Evolutionary conservation across 1,140 invertebrate genomes (phyloP).

Genomic region (Pseudoatta argentina): DNA sequence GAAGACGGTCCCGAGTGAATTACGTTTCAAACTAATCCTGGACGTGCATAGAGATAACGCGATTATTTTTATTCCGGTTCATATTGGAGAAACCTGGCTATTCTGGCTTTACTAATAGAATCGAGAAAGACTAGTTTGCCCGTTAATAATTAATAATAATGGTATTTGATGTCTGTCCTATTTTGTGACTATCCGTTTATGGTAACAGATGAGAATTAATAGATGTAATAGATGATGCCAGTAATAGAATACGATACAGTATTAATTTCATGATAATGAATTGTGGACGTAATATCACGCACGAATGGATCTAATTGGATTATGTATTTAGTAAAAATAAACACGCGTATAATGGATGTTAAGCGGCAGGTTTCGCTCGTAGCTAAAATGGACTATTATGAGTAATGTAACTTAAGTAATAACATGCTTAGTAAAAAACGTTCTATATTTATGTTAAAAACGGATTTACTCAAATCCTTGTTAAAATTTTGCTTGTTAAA

Average conservation of each 20-base stretch:
- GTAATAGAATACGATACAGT: constrained; percentile 54
- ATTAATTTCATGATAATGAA: constrained; percentile 60
- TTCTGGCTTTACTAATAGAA: not conserved
- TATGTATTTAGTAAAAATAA: constrained; percentile 62
- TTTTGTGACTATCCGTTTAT: constrained; percentile 19
- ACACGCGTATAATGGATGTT: constrained; percentile 37
- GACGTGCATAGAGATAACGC: constrained; percentile 40
- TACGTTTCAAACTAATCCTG: constrained; percentile 53
- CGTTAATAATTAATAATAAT: constrained; percentile 1
- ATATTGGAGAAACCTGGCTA: too few relatives aligned
- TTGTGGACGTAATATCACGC: constrained; percentile 45
- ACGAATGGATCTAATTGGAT: constrained; percentile 51
- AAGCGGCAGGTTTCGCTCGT: constrained; percentile 17
- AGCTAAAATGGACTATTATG: constrained; percentile 20
- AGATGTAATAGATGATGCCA: constrained; percentile 42
- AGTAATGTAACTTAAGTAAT: constrained; percentile 40
- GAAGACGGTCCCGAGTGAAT: constrained; percentile 61
- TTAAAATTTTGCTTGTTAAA: too few relatives aligned
- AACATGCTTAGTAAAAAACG: not conserved
- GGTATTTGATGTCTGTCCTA: not conserved
- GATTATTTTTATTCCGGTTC: constrained; percentile 13
- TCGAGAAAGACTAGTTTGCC: too few relatives aligned
- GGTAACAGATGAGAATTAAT: constrained; percentile 45
- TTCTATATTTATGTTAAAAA: too few relatives aligned
- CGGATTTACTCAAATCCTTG: too few relatives aligned